A percentile compares a stretch with the other conserved stretches of the same genome.
These are phyloP conservation scores for Heterodera schachtii DNA, from an alignment of 1,140 invertebrate genomes.

Conservation along the genomic window DNA sequence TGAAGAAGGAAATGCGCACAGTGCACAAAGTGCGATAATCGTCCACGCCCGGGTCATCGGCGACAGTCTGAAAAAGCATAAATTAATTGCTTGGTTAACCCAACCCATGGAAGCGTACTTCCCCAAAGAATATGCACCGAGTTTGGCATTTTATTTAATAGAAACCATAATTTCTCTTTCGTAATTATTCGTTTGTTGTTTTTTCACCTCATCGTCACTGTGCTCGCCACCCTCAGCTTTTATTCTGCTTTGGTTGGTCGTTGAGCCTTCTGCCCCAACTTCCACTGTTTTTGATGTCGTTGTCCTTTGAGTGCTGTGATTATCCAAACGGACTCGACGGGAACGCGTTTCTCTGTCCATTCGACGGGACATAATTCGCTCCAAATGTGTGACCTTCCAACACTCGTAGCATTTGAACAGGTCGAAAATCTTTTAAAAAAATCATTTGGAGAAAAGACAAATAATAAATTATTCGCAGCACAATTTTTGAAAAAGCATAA, in stretches of 20 bases:
- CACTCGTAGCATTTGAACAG: constrained; percentile 40
- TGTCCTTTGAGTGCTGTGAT: background rate
- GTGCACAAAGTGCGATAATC: constrained; percentile 42
- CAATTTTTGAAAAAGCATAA: background rate
- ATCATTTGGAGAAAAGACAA: background rate
- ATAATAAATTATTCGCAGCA: no score
- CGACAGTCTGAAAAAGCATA: constrained; percentile 18
- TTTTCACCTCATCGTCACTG: constrained; percentile 20
- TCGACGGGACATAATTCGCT: constrained; percentile 15
- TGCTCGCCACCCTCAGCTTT: constrained; percentile 7
- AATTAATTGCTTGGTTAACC: no score
- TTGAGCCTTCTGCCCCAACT: background rate
- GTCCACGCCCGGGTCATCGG: constrained; percentile 33
- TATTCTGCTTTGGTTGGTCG: background rate
- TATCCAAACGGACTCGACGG: constrained; percentile 10
- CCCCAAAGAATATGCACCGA: no score
- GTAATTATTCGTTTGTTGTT: background rate
- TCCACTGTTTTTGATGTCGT: background rate
- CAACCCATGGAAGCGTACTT: background rate
- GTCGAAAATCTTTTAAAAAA: constrained; percentile 40
- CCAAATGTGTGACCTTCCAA: constrained; percentile 14
- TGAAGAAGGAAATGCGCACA: constrained; percentile 48
- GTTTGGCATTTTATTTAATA: no score
- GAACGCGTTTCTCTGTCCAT: constrained; percentile 5
- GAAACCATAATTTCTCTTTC: no score